phyloP scores from a whole-genome alignment of 2,113 vertebrate species.

The Paraplagusia blochii region DNA sequence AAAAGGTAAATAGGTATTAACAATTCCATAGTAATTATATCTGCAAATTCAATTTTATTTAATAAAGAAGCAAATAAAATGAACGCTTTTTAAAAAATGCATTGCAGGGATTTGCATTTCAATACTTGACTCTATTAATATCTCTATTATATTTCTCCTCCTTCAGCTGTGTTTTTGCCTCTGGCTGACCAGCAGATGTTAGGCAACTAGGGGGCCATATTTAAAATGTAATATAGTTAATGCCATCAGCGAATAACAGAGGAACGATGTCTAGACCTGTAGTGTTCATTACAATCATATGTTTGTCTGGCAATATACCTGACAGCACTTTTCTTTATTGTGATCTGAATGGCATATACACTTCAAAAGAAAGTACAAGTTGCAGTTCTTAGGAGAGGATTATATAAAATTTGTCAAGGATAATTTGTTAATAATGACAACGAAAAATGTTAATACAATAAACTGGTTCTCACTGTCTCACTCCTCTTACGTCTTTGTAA shows the following conservation, averaged over 20 bases:
- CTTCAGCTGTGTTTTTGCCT: constrained; percentile 25
- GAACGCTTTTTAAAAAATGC: constrained; percentile 33
- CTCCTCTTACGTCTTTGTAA: too few species aligned
- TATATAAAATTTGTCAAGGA: too few species aligned
- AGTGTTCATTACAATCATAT: background rate
- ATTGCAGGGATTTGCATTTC: constrained; percentile 25
- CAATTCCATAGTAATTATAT: constrained; percentile 48
- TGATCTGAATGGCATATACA: too few species aligned
- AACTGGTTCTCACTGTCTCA: too few species aligned
- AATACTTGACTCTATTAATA: constrained; percentile 26
- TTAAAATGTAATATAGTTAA: constrained; percentile 34
- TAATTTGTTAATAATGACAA: too few species aligned
- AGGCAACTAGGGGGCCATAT: constrained; percentile 26
- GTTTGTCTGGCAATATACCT: background rate
- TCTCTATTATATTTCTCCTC: constrained; percentile 24
- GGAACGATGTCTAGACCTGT: background rate
- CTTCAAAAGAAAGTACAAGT: too few species aligned
- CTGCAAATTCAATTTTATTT: constrained; percentile 40
- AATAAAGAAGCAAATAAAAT: constrained; percentile 45
- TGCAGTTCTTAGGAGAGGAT: too few species aligned
- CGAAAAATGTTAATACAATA: too few species aligned
- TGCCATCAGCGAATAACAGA: constrained; percentile 15
- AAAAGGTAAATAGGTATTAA: constrained; percentile 27
- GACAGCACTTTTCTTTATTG: background rate
- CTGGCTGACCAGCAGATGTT: constrained; percentile 48